Percentiles rank a stretch among this genome's conserved stretches.
Conservation (phyloP, 2,113 vertebrate genomes). For the Callionymus lyra region DNA sequence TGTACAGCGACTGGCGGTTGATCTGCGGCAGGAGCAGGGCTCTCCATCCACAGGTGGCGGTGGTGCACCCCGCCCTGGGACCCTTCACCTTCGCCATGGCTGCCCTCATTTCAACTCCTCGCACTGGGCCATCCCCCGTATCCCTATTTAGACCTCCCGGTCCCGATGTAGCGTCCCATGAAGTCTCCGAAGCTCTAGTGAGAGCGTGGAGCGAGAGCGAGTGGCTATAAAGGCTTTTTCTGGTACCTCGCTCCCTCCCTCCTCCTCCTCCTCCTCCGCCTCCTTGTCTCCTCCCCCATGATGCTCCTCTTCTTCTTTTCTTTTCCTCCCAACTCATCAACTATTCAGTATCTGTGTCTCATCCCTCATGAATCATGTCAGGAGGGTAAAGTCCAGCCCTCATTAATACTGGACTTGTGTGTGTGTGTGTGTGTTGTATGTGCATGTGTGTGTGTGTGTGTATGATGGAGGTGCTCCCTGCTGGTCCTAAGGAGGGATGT, state of each 20-base stretch:
- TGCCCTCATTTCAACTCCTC: constrained; percentile 22
- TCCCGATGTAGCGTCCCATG: constrained; percentile 57
- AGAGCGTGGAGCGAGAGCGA: constrained; percentile 32
- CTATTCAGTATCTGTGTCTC: constrained; percentile 68
- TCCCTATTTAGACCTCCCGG: constrained; percentile 29
- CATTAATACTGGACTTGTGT: background rate
- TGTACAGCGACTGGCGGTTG: constrained; percentile 65
- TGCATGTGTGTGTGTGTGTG: constrained; percentile 7
- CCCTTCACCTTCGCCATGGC: constrained; percentile 53
- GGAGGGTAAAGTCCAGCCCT: constrained; percentile 28
- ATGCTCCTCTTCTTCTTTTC: constrained; percentile 37
- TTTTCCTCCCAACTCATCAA: constrained; percentile 65
- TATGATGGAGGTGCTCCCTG: background rate
- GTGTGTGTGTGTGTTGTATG: constrained; percentile 7
- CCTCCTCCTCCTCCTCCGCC: constrained; percentile 15
- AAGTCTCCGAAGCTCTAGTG: constrained; percentile 34
- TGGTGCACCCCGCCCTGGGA: constrained; percentile 31
- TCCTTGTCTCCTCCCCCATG: constrained; percentile 20
- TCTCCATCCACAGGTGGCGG: constrained; percentile 57
- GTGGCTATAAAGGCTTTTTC: constrained; percentile 34
- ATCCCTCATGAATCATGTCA: constrained; percentile 62
- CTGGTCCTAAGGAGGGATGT: constrained; percentile 24
- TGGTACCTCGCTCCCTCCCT: constrained; percentile 37
- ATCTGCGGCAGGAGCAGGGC: constrained; percentile 63
- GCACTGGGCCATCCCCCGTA: constrained; percentile 34